Percentiles rank a stretch among this genome's conserved stretches.
These are phyloP conservation scores for Neogobius melanostomus DNA, from an alignment of 2,113 vertebrate species.

Conservation along the genomic window DNA sequence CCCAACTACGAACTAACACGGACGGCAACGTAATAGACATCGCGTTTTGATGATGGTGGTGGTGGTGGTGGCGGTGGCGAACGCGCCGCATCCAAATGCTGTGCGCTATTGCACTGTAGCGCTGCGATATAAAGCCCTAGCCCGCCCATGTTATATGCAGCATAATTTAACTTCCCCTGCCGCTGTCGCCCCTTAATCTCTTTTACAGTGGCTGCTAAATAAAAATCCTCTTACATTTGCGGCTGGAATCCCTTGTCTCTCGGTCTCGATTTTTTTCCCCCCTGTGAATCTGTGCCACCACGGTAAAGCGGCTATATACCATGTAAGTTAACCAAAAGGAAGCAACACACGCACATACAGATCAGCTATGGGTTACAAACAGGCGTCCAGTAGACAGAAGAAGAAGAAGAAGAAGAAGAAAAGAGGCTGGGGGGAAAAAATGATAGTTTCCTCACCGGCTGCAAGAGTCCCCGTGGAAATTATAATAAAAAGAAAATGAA, in stretches of 20 bases:
- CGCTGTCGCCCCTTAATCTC: conserved; percentile 84
- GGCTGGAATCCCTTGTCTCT: conserved; percentile 63
- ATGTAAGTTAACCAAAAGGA: conserved; percentile 1
- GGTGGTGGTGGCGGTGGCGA: conserved; percentile 79
- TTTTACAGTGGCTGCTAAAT: conserved; percentile 78
- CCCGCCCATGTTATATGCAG: conserved; percentile 95
- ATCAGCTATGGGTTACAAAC: conserved; percentile 19
- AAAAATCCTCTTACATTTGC: conserved; percentile 86
- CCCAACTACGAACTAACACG: neutral
- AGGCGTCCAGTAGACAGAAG: conserved; percentile 30
- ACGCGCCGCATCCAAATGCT: conserved; percentile 87
- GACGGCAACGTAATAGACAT: conserved; percentile 66
- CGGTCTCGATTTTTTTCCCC: neutral
- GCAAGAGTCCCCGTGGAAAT: conserved; percentile 37
- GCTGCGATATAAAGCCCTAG: conserved; percentile 84
- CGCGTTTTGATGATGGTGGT: conserved; percentile 5
- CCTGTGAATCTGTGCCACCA: conserved; percentile 5
- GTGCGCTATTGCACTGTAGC: conserved; percentile 87
- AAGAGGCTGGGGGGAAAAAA: conserved; percentile 21
- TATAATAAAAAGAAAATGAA: conserved; percentile 23
- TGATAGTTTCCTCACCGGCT: conserved; percentile 56
- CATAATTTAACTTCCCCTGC: conserved; percentile 91
- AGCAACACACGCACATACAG: conserved; percentile 31
- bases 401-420: conserved; percentile 2
- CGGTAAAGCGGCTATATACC: conserved; percentile 1